These are phyloP conservation scores for Halcyon leucocephala DNA, from an alignment of 2,797 vertebrate genomes.

Conservation along the genomic window DNA sequence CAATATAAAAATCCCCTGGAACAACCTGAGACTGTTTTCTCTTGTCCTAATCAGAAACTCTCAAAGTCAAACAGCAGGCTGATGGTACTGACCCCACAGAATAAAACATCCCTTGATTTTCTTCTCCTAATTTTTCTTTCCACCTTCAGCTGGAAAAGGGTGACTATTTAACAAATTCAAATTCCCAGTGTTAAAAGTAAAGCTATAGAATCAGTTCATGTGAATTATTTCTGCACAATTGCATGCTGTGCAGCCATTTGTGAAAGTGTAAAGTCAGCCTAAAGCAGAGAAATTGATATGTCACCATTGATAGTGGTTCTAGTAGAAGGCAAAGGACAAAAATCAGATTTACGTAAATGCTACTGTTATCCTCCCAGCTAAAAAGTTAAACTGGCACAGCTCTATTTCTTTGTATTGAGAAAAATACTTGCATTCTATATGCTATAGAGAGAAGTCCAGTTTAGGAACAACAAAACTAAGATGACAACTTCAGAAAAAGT, in stretches of 20 bases:
- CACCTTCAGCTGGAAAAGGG: neutral
- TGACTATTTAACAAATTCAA: slow-evolving; percentile 40
- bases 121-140: neutral
- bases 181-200: neutral
- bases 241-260: slow-evolving; percentile 74
- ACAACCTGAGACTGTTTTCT: neutral
- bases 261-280: slow-evolving; percentile 74
- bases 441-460: neutral
- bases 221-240: slow-evolving; percentile 61
- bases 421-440: neutral
- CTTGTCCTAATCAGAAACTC: neutral
- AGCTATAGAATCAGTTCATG: neutral
- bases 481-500: neutral
- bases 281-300: slow-evolving; percentile 74
- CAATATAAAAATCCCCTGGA: neutral
- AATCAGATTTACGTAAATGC: slow-evolving; percentile 40
- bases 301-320: slow-evolving; percentile 42
- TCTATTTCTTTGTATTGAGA: neutral
- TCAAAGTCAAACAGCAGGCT: neutral
- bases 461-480: neutral
- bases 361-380: neutral
- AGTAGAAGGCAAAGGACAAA: slow-evolving; percentile 47
- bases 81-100: neutral
- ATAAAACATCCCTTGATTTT: neutral
- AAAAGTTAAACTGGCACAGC: neutral